A percentile compares a stretch with the other conserved stretches of the same genome.
Evolutionary conservation across 2,888 invertebrate genomes (phyloP).

Genomic region (Rotaria magnacalcarata): DNA sequence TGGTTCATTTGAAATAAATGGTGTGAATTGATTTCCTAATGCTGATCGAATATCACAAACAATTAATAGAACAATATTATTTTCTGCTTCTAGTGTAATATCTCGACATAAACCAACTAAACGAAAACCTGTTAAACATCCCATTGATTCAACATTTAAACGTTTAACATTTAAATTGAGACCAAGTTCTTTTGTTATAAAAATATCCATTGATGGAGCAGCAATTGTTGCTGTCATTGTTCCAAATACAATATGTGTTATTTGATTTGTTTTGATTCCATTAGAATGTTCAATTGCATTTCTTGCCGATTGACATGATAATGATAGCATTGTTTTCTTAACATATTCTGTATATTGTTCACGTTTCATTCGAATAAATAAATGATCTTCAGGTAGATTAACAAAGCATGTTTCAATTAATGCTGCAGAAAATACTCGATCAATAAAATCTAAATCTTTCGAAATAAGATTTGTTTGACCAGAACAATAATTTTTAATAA

Average conservation of each 20-base stretch:
- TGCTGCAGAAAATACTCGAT: not conserved
- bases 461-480: not conserved
- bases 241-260: not conserved
- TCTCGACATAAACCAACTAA: not conserved
- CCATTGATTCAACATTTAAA: slow-evolving; percentile 5
- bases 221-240: not conserved
- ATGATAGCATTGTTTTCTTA: not conserved
- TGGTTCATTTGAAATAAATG: not conserved
- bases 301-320: not conserved
- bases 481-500: not conserved
- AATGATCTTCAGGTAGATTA: not conserved
- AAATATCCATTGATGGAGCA: not conserved
- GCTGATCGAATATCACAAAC: slow-evolving; percentile 12
- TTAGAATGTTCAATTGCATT: not conserved
- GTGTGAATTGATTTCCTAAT: slow-evolving; percentile 7
- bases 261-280: not conserved
- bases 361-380: not conserved
- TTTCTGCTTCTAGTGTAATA: not conserved
- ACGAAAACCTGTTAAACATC: slow-evolving; percentile 13
- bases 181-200: not conserved
- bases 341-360: not conserved
- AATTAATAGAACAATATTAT: not conserved
- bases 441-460: not conserved
- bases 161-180: not conserved
- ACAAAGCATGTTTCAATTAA: not conserved